Conservation (phyloP, 2,888 invertebrate genomes). For the Polyploca ridens region DNA sequence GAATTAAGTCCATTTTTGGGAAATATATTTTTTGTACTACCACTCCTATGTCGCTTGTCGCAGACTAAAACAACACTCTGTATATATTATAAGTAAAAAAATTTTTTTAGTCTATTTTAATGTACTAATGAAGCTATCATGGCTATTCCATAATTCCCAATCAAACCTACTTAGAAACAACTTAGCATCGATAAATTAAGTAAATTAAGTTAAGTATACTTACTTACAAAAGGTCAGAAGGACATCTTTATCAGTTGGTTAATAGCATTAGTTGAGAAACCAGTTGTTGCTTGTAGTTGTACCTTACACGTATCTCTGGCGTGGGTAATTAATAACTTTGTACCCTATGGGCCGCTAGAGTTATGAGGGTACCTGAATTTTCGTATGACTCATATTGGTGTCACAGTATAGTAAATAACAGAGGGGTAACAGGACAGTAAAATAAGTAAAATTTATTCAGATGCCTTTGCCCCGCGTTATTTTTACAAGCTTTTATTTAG, state of each 20-base stretch:
- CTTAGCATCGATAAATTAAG: background rate
- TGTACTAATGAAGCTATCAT: too few relatives aligned
- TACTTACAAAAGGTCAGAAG: conserved; percentile 8
- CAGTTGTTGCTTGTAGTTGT: background rate
- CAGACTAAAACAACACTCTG: too few relatives aligned
- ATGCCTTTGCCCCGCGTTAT: too few relatives aligned
- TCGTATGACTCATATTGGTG: background rate
- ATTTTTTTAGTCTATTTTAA: too few relatives aligned
- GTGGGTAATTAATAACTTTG: conserved; percentile 10
- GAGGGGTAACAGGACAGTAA: background rate
- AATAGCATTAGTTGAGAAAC: conserved; percentile 11
- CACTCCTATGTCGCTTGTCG: too few relatives aligned
- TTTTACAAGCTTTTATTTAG: too few relatives aligned
- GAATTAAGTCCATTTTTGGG: too few relatives aligned
- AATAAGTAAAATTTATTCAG: too few relatives aligned
- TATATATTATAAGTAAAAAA: too few relatives aligned
- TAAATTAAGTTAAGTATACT: background rate
- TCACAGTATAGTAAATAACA: background rate
- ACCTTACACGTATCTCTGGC: background rate
- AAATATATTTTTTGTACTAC: too few relatives aligned
- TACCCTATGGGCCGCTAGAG: background rate
- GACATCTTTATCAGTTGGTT: conserved; percentile 14
- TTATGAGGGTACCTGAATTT: background rate
- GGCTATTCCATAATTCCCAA: too few relatives aligned
- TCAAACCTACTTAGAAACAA: background rate